Percentiles rank a stretch among this genome's conserved stretches.
phyloP scores from a whole-genome alignment of 2,888 invertebrate genomes.

The Exocentrus adspersus region DNA sequence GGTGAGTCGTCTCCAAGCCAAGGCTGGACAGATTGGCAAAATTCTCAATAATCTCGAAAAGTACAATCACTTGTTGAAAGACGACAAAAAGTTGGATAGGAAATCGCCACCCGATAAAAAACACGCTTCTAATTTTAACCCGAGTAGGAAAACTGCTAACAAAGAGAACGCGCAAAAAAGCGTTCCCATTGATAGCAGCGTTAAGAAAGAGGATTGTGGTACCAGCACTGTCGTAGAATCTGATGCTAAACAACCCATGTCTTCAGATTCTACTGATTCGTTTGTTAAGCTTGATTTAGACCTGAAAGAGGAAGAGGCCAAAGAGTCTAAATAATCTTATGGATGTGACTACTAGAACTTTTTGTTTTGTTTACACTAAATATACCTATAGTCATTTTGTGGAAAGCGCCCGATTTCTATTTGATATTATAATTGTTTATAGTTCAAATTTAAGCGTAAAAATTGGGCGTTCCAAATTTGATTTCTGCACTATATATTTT shows the following conservation, averaged over 20 bases:
- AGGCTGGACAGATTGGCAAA: conserved; percentile 95
- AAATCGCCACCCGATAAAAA: conserved; percentile 41
- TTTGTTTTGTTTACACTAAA: too few relatives aligned
- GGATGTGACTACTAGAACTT: not conserved
- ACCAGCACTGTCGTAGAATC: conserved; percentile 24
- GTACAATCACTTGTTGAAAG: conserved; percentile 79
- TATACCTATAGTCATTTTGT: too few relatives aligned
- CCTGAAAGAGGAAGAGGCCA: conserved; percentile 44
- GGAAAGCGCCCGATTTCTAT: not conserved
- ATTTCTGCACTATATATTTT: conserved; percentile 19
- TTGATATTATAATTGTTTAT: not conserved
- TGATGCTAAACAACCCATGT: conserved; percentile 41
- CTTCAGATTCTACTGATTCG: conserved; percentile 56
- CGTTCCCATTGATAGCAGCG: conserved; percentile 19
- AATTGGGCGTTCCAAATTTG: not conserved
- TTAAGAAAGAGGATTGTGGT: conserved; percentile 21
- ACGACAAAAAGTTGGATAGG: conserved; percentile 59
- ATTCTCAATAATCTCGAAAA: conserved; percentile 91
- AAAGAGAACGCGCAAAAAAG: conserved; percentile 44
- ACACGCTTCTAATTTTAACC: conserved; percentile 18
- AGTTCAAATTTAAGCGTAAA: not conserved
- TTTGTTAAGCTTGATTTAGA: conserved; percentile 56
- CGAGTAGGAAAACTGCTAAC: conserved; percentile 31
- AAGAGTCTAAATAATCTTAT: conserved; percentile 33
- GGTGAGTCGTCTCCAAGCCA: conserved; percentile 93